Conservation (phyloP, 2,888 invertebrate genomes). For the Drosophila kanekoi region DNA sequence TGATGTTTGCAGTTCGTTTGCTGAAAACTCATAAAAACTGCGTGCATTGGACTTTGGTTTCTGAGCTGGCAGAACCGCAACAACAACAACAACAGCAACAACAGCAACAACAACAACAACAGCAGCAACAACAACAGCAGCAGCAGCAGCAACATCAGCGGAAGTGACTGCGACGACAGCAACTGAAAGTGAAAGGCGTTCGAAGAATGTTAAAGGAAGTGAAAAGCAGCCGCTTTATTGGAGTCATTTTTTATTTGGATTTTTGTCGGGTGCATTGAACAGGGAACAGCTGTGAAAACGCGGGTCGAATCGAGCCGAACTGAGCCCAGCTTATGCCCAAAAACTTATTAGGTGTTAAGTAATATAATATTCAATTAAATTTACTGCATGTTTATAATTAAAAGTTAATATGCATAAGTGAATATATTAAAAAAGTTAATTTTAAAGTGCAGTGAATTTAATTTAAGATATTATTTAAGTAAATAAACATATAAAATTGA, state of each 20-base stretch:
- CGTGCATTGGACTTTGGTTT: conserved; percentile 72
- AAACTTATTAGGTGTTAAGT: neutral
- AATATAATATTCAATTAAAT: too few species aligned
- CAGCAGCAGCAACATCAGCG: conserved; percentile 29
- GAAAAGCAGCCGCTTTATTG: conserved; percentile 27
- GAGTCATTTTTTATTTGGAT: conserved; percentile 1
- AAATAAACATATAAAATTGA: too few species aligned
- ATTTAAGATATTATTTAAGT: too few species aligned
- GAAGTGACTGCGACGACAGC: conserved; percentile 36
- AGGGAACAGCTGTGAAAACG: neutral
- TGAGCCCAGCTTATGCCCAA: conserved; percentile 11
- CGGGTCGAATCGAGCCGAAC: conserved; percentile 4
- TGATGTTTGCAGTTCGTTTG: conserved; percentile 53
- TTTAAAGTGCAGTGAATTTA: too few species aligned
- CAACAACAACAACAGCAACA: conserved; percentile 25
- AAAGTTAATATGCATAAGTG: neutral
- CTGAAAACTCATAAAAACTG: conserved; percentile 56
- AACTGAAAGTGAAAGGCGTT: conserved; percentile 74
- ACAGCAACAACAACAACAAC: conserved; percentile 19
- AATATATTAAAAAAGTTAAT: neutral
- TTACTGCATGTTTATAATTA: neutral
- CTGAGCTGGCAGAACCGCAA: conserved; percentile 32
- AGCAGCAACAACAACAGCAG: conserved; percentile 24
- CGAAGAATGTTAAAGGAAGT: conserved; percentile 65
- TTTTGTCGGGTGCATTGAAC: conserved; percentile 34